Conservation (phyloP, 2,888 invertebrate species). For the Ichneumon xanthorius region DNA sequence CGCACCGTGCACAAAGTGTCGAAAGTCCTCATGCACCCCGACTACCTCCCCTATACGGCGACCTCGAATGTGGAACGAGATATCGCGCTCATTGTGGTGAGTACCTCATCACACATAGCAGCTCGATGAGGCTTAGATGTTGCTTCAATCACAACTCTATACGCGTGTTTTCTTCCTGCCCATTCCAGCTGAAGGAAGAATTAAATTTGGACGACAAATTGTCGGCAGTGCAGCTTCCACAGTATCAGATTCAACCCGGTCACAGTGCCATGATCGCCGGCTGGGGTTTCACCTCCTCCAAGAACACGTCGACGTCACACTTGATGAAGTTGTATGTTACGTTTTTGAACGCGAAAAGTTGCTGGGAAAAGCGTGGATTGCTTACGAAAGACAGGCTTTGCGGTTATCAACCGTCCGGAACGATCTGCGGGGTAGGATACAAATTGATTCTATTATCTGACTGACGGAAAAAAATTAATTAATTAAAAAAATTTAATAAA, state of each 20-base stretch:
- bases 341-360: not conserved
- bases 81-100: slow-evolving; percentile 1
- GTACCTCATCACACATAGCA: not conserved
- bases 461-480: too few relatives aligned
- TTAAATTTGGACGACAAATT: not conserved
- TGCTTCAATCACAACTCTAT: not conserved
- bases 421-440: slow-evolving; percentile 3
- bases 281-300: slow-evolving; percentile 1
- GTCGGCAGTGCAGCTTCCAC: not conserved
- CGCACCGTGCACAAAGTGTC: not conserved
- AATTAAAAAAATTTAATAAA: too few relatives aligned
- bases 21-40: not conserved
- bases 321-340: not conserved
- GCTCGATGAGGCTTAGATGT: not conserved
- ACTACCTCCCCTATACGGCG: not conserved
- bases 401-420: not conserved
- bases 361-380: not conserved
- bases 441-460: not conserved
- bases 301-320: not conserved
- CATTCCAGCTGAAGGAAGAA: not conserved
- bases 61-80: not conserved
- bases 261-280: not conserved
- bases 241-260: not conserved
- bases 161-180: too few relatives aligned
- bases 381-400: not conserved